Conservation (phyloP, 2,797 vertebrate species). For the Rhinoraja longicauda region DNA sequence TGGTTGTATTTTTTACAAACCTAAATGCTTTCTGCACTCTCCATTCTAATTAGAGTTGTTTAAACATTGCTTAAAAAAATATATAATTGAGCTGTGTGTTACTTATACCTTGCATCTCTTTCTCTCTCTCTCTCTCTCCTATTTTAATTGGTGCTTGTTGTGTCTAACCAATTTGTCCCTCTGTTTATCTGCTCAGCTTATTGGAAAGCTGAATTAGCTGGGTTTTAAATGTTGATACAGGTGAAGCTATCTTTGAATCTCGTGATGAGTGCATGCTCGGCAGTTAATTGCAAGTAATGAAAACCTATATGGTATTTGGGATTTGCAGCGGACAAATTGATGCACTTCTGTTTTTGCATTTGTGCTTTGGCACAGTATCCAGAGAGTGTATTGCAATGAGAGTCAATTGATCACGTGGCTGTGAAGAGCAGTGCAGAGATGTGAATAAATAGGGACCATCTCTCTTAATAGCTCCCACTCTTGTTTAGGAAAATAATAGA, state of each 20-base stretch:
- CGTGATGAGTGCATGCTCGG: not conserved
- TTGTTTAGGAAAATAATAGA: not conserved
- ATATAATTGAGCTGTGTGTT: too few relatives aligned
- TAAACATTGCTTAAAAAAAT: not conserved
- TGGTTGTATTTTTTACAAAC: not conserved
- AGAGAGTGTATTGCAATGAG: not conserved
- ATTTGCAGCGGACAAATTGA: not conserved
- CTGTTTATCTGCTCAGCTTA: not conserved
- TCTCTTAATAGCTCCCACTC: not conserved
- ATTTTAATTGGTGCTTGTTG: not conserved
- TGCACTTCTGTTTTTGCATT: not conserved
- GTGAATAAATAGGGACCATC: not conserved
- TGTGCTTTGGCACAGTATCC: not conserved
- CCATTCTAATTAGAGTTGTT: not conserved
- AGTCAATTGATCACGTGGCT: not conserved
- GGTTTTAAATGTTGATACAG: not conserved
- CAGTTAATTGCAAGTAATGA: not conserved
- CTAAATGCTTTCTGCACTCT: not conserved
- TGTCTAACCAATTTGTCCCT: not conserved
- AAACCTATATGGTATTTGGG: not conserved
- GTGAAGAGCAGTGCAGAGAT: not conserved
- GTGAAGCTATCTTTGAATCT: not conserved
- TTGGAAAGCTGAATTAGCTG: conserved; percentile 6
- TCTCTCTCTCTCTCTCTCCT: not conserved
- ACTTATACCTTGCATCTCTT: not conserved